Conservation (phyloP, 2,888 invertebrate genomes). For the Argyra leucocephala region DNA sequence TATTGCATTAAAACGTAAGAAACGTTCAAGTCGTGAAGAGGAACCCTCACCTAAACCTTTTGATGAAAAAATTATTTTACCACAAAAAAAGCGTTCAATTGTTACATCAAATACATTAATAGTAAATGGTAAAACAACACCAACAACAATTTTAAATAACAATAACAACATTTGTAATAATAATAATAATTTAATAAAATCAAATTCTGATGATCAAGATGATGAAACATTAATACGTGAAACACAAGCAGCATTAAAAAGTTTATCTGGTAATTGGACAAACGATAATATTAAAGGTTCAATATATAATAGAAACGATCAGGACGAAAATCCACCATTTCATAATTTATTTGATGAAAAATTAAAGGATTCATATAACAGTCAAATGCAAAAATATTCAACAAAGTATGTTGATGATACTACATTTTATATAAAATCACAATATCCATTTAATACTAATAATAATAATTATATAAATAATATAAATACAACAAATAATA, state of each 20-base stretch:
- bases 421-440: too few relatives aligned
- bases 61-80: conserved; percentile 31
- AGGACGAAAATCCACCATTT: conserved; percentile 70
- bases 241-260: conserved; percentile 78
- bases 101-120: conserved; percentile 19
- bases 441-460: too few relatives aligned
- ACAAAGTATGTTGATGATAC: conserved; percentile 7
- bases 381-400: conserved; percentile 24
- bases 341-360: conserved; percentile 79
- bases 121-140: conserved; percentile 16
- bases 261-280: conserved; percentile 78
- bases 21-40: conserved; percentile 41
- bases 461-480: too few relatives aligned
- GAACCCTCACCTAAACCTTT: conserved; percentile 23
- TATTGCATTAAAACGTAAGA: conserved; percentile 39
- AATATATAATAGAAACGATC: conserved; percentile 55
- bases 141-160: conserved; percentile 8
- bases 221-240: conserved; percentile 78
- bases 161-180: conserved; percentile 9
- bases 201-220: conserved; percentile 49
- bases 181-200: conserved; percentile 23
- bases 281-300: conserved; percentile 58
- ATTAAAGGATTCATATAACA: conserved; percentile 44
- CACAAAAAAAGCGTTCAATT: conserved; percentile 39
- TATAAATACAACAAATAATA: too few relatives aligned